Evolutionary conservation across 2,888 invertebrate genomes (phyloP).

Genomic region (Lithophane ornitopus): DNA sequence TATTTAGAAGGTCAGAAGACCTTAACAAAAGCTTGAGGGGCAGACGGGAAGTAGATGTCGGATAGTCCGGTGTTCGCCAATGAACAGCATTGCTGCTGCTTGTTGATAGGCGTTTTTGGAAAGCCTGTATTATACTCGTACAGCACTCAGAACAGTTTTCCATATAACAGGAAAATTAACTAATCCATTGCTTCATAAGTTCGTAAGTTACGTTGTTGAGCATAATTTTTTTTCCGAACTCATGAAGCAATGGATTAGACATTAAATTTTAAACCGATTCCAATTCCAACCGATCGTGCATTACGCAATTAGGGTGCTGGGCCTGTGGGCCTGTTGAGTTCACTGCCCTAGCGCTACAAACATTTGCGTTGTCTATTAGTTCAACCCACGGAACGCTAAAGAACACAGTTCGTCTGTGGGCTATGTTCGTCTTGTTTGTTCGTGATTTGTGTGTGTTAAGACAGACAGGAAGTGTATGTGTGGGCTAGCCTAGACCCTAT

Average conservation of each 20-base stretch:
- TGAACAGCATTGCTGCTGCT: not conserved
- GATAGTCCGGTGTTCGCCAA: not conserved
- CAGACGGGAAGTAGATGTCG: not conserved
- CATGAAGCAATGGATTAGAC: no score
- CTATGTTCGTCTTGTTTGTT: not conserved
- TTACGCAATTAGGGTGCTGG: no score
- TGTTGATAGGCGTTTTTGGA: not conserved
- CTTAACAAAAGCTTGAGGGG: not conserved
- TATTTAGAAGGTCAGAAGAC: not conserved
- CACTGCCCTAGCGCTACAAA: constrained; percentile 24
- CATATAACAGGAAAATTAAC: not conserved
- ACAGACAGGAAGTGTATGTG: constrained; percentile 13
- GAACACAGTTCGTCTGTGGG: constrained; percentile 6
- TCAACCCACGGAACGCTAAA: constrained; percentile 11
- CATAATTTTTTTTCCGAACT: no score
- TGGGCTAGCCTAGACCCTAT: not conserved
- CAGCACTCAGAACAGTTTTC: no score
- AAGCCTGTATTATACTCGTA: no score
- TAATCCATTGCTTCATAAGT: no score
- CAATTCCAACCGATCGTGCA: no score
- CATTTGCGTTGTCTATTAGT: constrained; percentile 39
- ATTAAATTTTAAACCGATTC: no score
- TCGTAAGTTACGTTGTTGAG: no score
- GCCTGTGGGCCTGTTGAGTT: constrained; percentile 38
- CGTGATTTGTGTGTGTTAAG: not conserved